phyloP scores from a whole-genome alignment of 2,888 invertebrate genomes.

The Drosophila imparisetae region DNA sequence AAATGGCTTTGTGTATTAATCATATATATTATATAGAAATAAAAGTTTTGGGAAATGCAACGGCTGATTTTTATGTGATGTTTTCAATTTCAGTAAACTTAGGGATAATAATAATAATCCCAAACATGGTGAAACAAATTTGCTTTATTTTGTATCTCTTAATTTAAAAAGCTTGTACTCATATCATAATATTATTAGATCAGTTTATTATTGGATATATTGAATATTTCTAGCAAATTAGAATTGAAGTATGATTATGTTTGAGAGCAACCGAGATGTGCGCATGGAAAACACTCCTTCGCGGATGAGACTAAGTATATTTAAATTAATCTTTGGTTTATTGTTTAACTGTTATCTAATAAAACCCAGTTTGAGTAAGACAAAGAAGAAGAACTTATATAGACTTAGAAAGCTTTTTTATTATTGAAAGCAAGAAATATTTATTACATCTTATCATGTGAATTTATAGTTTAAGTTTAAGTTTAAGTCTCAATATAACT shows the following conservation, averaged over 20 bases:
- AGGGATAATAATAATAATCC: background rate
- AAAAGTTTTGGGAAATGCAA: background rate
- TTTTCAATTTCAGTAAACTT: background rate
- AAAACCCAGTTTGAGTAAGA: background rate
- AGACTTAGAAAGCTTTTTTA: background rate
- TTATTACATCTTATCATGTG: background rate
- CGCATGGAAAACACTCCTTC: background rate
- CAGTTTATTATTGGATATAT: background rate
- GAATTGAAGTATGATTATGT: background rate
- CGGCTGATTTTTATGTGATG: background rate
- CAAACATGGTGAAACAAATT: background rate
- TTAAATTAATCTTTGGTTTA: background rate
- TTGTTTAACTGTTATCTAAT: background rate
- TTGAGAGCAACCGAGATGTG: background rate
- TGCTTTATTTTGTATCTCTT: background rate
- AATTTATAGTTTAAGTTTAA: background rate
- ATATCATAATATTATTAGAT: background rate
- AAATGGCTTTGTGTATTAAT: slow-evolving; percentile 4
- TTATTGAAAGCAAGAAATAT: background rate
- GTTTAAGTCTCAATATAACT: background rate
- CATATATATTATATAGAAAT: slow-evolving; percentile 1
- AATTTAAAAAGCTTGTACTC: background rate
- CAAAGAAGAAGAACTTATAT: background rate
- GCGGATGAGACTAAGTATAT: background rate
- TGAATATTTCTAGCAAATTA: background rate